Conservation (phyloP, 2,888 invertebrate genomes). For the Harpagoxenus sublaevis region DNA sequence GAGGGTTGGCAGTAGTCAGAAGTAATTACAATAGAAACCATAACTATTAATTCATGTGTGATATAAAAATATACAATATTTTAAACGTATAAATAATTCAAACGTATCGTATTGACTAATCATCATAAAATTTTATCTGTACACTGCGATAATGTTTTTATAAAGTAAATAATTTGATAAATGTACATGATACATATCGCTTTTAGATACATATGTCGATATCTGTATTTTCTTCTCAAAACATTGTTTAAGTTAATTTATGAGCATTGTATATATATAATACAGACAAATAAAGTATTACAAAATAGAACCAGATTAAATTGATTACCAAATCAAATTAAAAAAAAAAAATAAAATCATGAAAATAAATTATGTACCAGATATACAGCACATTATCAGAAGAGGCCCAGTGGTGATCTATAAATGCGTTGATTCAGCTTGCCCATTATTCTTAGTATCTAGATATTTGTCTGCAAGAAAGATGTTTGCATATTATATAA, state of each 20-base stretch:
- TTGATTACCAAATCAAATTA: slow-evolving; percentile 77
- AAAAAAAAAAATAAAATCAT: slow-evolving; percentile 76
- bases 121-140: background rate
- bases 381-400: slow-evolving; percentile 84
- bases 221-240: background rate
- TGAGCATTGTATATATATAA: background rate
- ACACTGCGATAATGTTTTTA: background rate
- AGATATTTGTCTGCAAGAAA: slow-evolving; percentile 85
- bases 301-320: slow-evolving; percentile 72
- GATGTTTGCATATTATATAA: slow-evolving; percentile 77
- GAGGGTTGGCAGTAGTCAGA: too few species aligned
- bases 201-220: background rate
- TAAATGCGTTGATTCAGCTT: slow-evolving; percentile 86
- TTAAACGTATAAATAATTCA: background rate
- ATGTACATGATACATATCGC: background rate
- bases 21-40: background rate
- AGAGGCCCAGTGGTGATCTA: slow-evolving; percentile 84
- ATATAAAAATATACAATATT: background rate
- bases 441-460: slow-evolving; percentile 85
- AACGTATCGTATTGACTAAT: background rate
- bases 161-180: slow-evolving; percentile 9
- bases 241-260: background rate
- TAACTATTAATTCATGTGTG: background rate
- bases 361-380: slow-evolving; percentile 85
- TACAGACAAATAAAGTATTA: background rate